Evolutionary conservation across 2,113 vertebrate species (phyloP), one percentile per base, ranked within the genome.

Genomic region (Hydrochoerus hydrochaeris): DNA sequence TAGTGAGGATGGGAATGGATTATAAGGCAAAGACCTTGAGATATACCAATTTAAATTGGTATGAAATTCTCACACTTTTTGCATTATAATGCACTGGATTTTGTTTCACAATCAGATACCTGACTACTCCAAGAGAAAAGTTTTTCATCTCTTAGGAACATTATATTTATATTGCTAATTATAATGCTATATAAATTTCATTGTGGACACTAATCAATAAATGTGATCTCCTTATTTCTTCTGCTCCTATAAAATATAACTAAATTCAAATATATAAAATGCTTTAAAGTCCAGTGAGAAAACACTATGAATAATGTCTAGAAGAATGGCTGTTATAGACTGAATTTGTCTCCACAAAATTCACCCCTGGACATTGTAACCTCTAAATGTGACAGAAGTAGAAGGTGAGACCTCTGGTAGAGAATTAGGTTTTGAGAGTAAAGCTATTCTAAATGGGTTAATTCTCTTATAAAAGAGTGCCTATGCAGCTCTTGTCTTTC

Each of bases 61-160:
- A 32, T 80, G 62, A 97, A 92, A 89, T 94, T 2, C 11, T n/a
- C 32, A 60, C 73, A 94, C 87, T 87, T 84, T 80, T 63, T 78
- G 73, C 85, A 90, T 75, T 57, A 12, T 28, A 57, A 84, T 78
- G 41, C 7, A 30, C 14, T 90, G 22, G 2, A 85, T 77, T 94
- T 92, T 93, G 46, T 88, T 86, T 95, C 62, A 87, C 7, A 16
- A 26, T n/a, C 35, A 97, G 63, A 95, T 28, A 44, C 9, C 77
- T 91, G 92, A 78, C 28, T 78, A 71, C 9, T 71, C 30, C 96
- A 84, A 85, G 22, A 81, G 85, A 92, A 91, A 54, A 73, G 0
- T 35, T 52, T 77, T 88, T 54, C 44, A 91, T 95, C 49, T 95
- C 62, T 95, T 8, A 49, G 58, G 8, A 95, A 46, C 35, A 1